phyloP scores from a whole-genome alignment of 2,888 invertebrate species.

The Ormyrus thymus region DNA sequence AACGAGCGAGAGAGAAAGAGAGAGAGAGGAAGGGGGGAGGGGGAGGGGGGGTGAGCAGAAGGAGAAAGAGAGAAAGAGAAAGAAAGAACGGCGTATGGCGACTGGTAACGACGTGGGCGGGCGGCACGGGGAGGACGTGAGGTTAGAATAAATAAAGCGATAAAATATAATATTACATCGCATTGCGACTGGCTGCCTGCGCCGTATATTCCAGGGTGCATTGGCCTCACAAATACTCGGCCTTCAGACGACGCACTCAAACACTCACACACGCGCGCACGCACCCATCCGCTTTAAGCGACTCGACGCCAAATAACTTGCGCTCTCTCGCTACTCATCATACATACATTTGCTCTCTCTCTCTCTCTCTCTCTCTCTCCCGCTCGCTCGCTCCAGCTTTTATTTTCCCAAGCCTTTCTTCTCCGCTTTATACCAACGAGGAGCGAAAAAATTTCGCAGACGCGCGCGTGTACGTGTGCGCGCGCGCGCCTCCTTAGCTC shows the following conservation, averaged over 20 bases:
- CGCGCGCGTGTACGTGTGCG: background rate
- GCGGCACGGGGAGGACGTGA: slow-evolving; percentile 65
- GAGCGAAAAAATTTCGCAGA: background rate
- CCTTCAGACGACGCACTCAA: slow-evolving; percentile 63
- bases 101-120: slow-evolving; percentile 64
- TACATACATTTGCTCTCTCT: slow-evolving; percentile 52
- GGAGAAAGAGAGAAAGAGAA: slow-evolving; percentile 46
- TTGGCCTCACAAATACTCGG: slow-evolving; percentile 65
- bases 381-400: slow-evolving; percentile 48
- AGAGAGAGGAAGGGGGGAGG: background rate
- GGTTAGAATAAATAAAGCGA: slow-evolving; percentile 75
- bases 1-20: slow-evolving; percentile 43
- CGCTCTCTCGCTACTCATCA: slow-evolving; percentile 59
- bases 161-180: slow-evolving; percentile 74
- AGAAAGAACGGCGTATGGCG: slow-evolving; percentile 55
- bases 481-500: background rate
- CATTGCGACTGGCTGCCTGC: slow-evolving; percentile 68
- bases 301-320: slow-evolving; percentile 61
- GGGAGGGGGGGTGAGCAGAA: slow-evolving; percentile 46
- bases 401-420: slow-evolving; percentile 49
- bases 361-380: slow-evolving; percentile 52
- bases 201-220: slow-evolving; percentile 65
- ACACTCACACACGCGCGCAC: slow-evolving; percentile 28
- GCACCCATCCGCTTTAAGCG: slow-evolving; percentile 40
- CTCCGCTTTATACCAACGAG: slow-evolving; percentile 7